A percentile compares a stretch with the other conserved stretches of the same genome.
Conservation (phyloP, 2,797 vertebrate genomes). For the Triplophysa yarkandensis region DNA sequence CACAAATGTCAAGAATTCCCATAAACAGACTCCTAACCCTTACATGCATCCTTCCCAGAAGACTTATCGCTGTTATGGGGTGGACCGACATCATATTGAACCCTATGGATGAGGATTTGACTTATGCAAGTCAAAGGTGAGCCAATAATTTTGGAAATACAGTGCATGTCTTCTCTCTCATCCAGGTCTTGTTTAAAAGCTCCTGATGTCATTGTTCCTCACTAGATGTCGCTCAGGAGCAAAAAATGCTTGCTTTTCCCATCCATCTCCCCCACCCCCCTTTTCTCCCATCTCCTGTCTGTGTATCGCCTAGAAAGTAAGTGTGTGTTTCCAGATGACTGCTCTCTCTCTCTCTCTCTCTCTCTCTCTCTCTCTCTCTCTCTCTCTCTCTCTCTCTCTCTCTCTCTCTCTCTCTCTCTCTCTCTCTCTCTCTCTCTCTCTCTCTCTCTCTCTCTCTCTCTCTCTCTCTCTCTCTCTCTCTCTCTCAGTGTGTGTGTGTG, state of each 20-base stretch:
- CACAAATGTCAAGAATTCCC: no score
- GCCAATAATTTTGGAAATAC: no score
- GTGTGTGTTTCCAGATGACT: conserved; percentile 84
- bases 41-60: no score
- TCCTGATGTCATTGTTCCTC: no score
- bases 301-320: conserved; percentile 77
- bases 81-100: no score
- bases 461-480: conserved; percentile 78
- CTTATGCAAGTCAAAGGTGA: no score
- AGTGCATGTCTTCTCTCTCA: no score
- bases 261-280: conserved; percentile 58
- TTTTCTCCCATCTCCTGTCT: conserved; percentile 38
- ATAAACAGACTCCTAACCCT: no score
- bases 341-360: conserved; percentile 79
- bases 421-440: conserved; percentile 78
- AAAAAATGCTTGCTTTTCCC: conserved; percentile 58
- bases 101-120: no score
- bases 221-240: conserved; percentile 75
- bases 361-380: conserved; percentile 78
- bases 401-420: conserved; percentile 77
- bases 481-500: conserved; percentile 75
- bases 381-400: conserved; percentile 77
- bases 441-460: conserved; percentile 77
- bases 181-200: no score
- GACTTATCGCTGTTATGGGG: no score